Conservation (phyloP, 2,888 invertebrate species). For the Volucella inanis region DNA sequence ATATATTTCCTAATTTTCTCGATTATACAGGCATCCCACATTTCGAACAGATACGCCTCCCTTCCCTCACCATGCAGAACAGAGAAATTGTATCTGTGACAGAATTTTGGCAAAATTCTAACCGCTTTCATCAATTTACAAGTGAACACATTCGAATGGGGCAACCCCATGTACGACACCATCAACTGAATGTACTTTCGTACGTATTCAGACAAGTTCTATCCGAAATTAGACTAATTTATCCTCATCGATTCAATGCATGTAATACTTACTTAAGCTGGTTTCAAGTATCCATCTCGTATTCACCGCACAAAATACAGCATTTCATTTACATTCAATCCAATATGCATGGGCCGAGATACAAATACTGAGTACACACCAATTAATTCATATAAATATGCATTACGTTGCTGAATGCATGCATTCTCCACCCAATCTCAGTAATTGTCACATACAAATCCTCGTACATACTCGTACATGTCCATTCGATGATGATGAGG, state of each 20-base stretch:
- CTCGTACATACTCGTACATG: neutral
- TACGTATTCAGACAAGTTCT: too few relatives aligned
- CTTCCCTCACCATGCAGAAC: too few relatives aligned
- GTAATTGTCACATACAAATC: slow-evolving; percentile 42
- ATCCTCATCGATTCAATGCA: neutral
- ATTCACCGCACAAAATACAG: slow-evolving; percentile 1
- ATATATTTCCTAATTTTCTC: too few relatives aligned
- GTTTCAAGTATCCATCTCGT: neutral
- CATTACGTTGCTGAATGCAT: slow-evolving; percentile 26
- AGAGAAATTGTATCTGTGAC: too few relatives aligned
- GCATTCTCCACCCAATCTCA: slow-evolving; percentile 43
- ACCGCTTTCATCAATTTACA: too few relatives aligned
- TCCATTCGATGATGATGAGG: slow-evolving; percentile 30
- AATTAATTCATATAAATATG: slow-evolving; percentile 53
- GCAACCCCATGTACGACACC: too few relatives aligned
- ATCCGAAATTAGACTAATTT: neutral
- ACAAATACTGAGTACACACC: neutral
- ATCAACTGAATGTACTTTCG: too few relatives aligned
- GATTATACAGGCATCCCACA: too few relatives aligned
- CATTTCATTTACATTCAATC: slow-evolving; percentile 9
- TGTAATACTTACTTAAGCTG: neutral
- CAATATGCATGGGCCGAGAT: neutral
- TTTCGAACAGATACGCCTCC: too few relatives aligned
- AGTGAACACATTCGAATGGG: too few relatives aligned
- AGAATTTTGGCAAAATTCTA: too few relatives aligned